A percentile compares a stretch with the other conserved stretches of the same genome.
Conservation (phyloP, 2,888 invertebrate species). For the Drosophila melanosoma region DNA sequence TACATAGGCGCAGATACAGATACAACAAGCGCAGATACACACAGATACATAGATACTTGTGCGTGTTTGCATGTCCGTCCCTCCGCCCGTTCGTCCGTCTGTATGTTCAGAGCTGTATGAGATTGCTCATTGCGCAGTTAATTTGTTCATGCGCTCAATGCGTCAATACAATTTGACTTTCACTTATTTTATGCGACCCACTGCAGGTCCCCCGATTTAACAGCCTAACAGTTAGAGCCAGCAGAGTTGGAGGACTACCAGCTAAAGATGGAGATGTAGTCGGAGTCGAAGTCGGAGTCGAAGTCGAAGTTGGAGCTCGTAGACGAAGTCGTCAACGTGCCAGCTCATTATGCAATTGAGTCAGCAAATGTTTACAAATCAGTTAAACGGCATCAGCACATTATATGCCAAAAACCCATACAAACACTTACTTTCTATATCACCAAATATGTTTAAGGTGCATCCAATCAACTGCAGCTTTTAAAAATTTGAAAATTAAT, state of each 20-base stretch:
- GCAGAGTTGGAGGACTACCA: slow-evolving; percentile 34
- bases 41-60: slow-evolving; percentile 36
- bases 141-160: slow-evolving; percentile 80
- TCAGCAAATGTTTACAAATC: slow-evolving; percentile 51
- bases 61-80: slow-evolving; percentile 38
- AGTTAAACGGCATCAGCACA: slow-evolving; percentile 24
- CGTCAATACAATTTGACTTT: slow-evolving; percentile 81
- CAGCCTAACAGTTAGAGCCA: slow-evolving; percentile 17
- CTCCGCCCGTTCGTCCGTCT: slow-evolving; percentile 4
- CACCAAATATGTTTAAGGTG: not conserved
- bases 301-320: slow-evolving; percentile 17
- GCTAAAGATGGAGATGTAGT: slow-evolving; percentile 42
- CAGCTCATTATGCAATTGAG: slow-evolving; percentile 64
- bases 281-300: slow-evolving; percentile 5
- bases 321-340: slow-evolving; percentile 52
- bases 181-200: slow-evolving; percentile 76
- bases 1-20: slow-evolving; percentile 50
- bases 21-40: slow-evolving; percentile 29
- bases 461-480: not conserved
- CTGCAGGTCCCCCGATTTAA: slow-evolving; percentile 43
- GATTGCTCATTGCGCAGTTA: slow-evolving; percentile 80
- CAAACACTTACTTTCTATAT: slow-evolving; percentile 8
- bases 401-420: slow-evolving; percentile 14
- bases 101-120: slow-evolving; percentile 35
- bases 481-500: not conserved